Percentiles rank a stretch among this genome's conserved stretches.
Evolutionary conservation across 2,797 vertebrate species (phyloP).

Genomic region (Danio jaintianensis): DNA sequence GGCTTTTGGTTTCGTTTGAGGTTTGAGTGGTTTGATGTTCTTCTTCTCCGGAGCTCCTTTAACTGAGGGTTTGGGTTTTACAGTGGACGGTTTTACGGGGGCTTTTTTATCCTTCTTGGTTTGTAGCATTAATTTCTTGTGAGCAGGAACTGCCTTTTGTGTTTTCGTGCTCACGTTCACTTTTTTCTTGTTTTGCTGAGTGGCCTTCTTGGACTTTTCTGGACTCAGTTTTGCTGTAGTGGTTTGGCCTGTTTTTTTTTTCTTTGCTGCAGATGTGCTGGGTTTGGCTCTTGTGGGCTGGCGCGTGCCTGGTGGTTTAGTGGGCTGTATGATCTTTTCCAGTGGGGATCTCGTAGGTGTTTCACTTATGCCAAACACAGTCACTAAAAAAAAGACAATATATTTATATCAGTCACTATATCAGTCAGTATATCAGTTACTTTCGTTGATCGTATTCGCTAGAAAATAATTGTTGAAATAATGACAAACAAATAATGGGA

Average conservation of each 20-base stretch:
- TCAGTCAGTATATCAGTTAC: background rate
- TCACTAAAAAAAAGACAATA: conserved; percentile 70
- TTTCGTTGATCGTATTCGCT: too few relatives aligned
- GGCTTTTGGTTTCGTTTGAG: conserved; percentile 14
- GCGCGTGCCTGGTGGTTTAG: conserved; percentile 58
- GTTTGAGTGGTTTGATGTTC: conserved; percentile 34
- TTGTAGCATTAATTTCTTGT: conserved; percentile 16
- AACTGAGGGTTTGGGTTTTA: conserved; percentile 3
- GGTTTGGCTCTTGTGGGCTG: conserved; percentile 31
- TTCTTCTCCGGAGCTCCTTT: conserved; percentile 11
- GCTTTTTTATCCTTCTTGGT: conserved; percentile 26
- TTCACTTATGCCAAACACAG: conserved; percentile 70
- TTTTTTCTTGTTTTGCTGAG: conserved; percentile 33
- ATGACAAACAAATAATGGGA: too few relatives aligned
- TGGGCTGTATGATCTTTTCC: conserved; percentile 69
- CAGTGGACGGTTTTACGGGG: conserved; percentile 2
- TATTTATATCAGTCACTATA: conserved; percentile 19
- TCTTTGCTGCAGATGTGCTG: conserved; percentile 27
- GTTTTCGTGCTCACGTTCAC: conserved; percentile 17
- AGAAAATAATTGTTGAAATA: too few relatives aligned
- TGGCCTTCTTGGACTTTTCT: conserved; percentile 38
- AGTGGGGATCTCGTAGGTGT: conserved; percentile 76
- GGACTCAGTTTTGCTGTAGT: conserved; percentile 11
- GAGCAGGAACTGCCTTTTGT: conserved; percentile 29
- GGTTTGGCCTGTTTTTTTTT: conserved; percentile 1